These are phyloP conservation scores for Blastobasis lacticolella DNA, from an alignment of 2,888 invertebrate species.

Conservation along the genomic window DNA sequence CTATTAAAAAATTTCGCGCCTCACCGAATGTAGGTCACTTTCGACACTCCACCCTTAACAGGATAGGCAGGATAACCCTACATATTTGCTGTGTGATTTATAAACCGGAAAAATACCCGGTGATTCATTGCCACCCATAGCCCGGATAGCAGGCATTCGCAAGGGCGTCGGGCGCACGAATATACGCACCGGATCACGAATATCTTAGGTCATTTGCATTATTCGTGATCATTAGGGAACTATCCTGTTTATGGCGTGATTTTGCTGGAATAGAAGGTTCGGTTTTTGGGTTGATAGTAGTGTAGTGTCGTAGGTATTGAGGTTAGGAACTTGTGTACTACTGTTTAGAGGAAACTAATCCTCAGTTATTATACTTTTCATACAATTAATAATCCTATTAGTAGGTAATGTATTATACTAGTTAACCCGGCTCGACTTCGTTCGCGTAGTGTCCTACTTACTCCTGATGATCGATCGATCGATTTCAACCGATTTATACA, in stretches of 20 bases:
- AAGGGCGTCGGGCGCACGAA: slow-evolving; percentile 2
- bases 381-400: no score
- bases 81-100: slow-evolving; percentile 32
- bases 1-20: background rate
- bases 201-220: slow-evolving; percentile 1
- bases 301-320: background rate
- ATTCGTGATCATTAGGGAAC: background rate
- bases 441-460: no score
- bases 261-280: no score
- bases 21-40: background rate
- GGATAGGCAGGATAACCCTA: slow-evolving; percentile 17
- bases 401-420: no score
- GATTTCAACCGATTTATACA: no score
- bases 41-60: slow-evolving; percentile 15
- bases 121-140: slow-evolving; percentile 33
- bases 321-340: background rate
- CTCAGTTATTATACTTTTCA: no score
- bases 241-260: no score
- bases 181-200: background rate
- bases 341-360: no score
- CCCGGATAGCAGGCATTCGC: slow-evolving; percentile 15
- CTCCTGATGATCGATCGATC: no score
- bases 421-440: no score
- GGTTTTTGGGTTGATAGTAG: background rate
- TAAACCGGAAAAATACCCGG: slow-evolving; percentile 32